Conservation (phyloP, 2,888 invertebrate genomes). For the Eupelmus urozonus region DNA sequence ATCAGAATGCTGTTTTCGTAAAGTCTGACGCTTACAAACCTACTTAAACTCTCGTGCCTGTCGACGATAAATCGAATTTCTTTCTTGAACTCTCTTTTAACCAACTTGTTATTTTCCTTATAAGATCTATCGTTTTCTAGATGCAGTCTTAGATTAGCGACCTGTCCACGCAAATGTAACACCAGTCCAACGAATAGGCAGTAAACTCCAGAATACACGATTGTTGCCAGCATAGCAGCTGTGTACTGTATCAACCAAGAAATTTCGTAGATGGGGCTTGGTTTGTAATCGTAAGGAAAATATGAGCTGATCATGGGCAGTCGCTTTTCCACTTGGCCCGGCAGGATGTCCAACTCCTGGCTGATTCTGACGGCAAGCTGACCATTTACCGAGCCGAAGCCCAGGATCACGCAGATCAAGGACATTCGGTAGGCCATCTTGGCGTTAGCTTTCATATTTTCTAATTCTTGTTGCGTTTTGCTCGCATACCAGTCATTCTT, state of each 20-base stretch:
- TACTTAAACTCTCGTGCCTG: constrained; percentile 40
- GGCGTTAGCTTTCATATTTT: constrained; percentile 44
- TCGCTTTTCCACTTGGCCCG: constrained; percentile 39
- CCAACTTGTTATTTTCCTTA: not conserved
- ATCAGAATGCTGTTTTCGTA: no score
- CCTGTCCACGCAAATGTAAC: constrained; percentile 68
- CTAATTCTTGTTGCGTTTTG: constrained; percentile 14
- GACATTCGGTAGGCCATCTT: constrained; percentile 33
- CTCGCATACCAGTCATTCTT: constrained; percentile 26
- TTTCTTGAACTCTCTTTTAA: not conserved
- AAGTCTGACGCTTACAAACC: no score
- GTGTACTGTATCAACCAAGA: constrained; percentile 67
- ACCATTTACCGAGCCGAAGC: constrained; percentile 26
- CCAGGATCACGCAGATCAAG: constrained; percentile 24
- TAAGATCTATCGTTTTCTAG: not conserved
- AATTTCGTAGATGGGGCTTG: constrained; percentile 63
- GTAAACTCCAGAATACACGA: constrained; percentile 66
- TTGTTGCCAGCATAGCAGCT: constrained; percentile 60
- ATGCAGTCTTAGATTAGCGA: constrained; percentile 52
- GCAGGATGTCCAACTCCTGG: constrained; percentile 39
- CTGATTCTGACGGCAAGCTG: constrained; percentile 4
- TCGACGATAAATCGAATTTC: constrained; percentile 32
- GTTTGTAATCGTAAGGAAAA: constrained; percentile 65
- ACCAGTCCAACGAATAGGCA: constrained; percentile 64
- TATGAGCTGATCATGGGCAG: constrained; percentile 55